Percentiles rank a stretch among this genome's conserved stretches.
Evolutionary conservation across 2,888 invertebrate species (phyloP).

Genomic region (Omphaloscelis lunosa): DNA sequence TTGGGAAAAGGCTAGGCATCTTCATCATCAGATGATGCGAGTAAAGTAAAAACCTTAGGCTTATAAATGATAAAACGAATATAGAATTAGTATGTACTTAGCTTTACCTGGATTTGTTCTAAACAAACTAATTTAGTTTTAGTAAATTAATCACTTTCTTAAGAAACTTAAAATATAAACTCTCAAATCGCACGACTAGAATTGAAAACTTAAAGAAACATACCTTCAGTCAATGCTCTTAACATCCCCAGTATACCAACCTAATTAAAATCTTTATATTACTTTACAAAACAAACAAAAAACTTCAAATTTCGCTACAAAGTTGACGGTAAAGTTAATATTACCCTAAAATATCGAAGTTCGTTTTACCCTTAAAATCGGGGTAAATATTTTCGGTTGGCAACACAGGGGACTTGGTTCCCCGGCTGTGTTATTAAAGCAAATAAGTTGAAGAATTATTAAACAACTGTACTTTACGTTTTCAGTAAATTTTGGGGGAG

Average conservation of each 20-base stretch:
- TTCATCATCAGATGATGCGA: neutral
- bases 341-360: constrained; percentile 47
- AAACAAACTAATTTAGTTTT: neutral
- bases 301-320: constrained; percentile 52
- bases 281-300: constrained; percentile 62
- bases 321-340: constrained; percentile 54
- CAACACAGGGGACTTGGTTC: constrained; percentile 43
- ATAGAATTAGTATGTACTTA: neutral
- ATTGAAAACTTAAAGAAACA: constrained; percentile 19
- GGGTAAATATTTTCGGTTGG: constrained; percentile 67
- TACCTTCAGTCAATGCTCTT: constrained; percentile 15
- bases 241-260: constrained; percentile 2
- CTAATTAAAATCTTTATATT: constrained; percentile 65
- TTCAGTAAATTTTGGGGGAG: constrained; percentile 30
- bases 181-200: constrained; percentile 4
- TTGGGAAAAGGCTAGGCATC: neutral
- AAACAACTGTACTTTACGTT: constrained; percentile 50
- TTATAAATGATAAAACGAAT: neutral
- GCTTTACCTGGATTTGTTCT: neutral
- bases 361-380: constrained; percentile 41
- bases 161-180: neutral
- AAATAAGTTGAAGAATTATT: constrained; percentile 65
- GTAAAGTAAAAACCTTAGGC: neutral
- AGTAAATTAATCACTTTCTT: neutral
- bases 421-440: constrained; percentile 60